Evolutionary conservation across 1,140 invertebrate species (phyloP).

Genomic region (Lasaia peninsularis): DNA sequence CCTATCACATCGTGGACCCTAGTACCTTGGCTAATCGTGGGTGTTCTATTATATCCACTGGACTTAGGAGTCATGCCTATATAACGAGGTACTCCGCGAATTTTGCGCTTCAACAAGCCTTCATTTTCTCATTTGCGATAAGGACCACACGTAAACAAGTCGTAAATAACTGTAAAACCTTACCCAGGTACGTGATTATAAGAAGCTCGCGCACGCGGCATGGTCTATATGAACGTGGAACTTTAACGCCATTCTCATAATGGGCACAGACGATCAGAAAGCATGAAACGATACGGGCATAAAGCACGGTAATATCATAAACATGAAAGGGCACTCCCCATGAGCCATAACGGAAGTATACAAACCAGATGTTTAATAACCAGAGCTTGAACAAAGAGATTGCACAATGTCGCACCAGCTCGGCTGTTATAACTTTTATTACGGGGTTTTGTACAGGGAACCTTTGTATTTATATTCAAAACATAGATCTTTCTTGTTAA

Average conservation of each 20-base stretch:
- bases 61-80: no score
- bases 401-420: slow-evolving; percentile 25
- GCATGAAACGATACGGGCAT: slow-evolving; percentile 1
- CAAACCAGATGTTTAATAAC: slow-evolving; percentile 23
- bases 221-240: background rate
- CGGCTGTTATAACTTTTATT: slow-evolving; percentile 15
- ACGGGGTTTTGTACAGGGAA: background rate
- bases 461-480: background rate
- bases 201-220: no score
- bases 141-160: no score
- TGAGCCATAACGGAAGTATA: slow-evolving; percentile 18
- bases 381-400: slow-evolving; percentile 25
- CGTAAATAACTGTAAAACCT: no score
- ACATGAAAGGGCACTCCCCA: slow-evolving; percentile 4
- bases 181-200: no score
- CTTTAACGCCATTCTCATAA: background rate
- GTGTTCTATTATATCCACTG: no score
- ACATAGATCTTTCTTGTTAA: no score
- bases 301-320: background rate
- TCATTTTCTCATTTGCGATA: no score
- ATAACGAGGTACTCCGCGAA: no score
- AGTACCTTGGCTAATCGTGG: no score
- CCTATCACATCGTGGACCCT: no score
- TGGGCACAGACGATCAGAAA: background rate
- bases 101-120: no score